These are phyloP conservation scores for Musca domestica DNA, from an alignment of 1,140 invertebrate species.

Conservation along the genomic window DNA sequence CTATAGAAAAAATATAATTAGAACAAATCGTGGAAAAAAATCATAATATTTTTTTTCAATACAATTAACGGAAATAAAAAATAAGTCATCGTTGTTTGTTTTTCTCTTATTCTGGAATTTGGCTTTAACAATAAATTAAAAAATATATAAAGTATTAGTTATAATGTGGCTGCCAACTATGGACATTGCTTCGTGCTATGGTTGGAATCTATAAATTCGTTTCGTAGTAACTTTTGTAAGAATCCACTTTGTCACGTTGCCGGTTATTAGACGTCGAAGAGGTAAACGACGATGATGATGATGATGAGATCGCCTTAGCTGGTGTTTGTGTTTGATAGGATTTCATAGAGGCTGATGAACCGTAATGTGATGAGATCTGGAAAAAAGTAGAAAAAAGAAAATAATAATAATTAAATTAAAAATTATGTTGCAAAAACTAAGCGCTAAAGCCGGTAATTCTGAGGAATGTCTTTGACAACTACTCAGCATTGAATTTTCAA, in stretches of 20 bases:
- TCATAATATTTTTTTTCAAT: neutral
- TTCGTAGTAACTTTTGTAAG: slow-evolving; percentile 51
- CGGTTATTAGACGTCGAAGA: slow-evolving; percentile 28
- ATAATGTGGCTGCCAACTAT: too few relatives aligned
- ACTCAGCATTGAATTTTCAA: too few relatives aligned
- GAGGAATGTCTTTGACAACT: too few relatives aligned
- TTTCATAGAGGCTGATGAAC: slow-evolving; percentile 25
- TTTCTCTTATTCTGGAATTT: slow-evolving; percentile 1
- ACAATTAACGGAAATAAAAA: neutral
- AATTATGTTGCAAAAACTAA: too few relatives aligned
- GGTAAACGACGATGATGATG: slow-evolving; percentile 18
- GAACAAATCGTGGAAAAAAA: too few relatives aligned
- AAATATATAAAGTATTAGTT: neutral
- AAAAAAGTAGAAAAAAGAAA: slow-evolving; percentile 8
- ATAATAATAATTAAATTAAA: neutral
- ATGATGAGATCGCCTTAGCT: slow-evolving; percentile 18
- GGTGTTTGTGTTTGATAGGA: slow-evolving; percentile 22
- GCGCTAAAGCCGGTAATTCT: too few relatives aligned
- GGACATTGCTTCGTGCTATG: too few relatives aligned
- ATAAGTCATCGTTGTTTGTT: slow-evolving; percentile 6
- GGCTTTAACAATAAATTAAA: slow-evolving; percentile 14
- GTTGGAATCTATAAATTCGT: slow-evolving; percentile 45
- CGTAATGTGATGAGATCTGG: slow-evolving; percentile 19
- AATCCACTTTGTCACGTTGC: slow-evolving; percentile 45
- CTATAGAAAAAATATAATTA: too few relatives aligned